phyloP scores from a whole-genome alignment of 2,797 vertebrate species.

The Apogon hyalosoma region DNA sequence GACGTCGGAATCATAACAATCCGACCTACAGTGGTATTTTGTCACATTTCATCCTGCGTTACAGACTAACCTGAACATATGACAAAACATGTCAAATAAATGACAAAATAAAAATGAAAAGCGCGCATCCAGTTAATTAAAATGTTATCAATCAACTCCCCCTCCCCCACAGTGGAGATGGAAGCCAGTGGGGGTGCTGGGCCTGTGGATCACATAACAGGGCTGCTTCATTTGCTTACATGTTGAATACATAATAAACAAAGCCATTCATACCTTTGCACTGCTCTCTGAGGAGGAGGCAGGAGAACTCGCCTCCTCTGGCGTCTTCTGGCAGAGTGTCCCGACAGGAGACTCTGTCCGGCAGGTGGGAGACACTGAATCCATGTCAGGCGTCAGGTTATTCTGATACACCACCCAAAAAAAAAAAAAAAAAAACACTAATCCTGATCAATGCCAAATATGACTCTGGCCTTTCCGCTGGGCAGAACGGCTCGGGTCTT shows the following conservation, averaged over 20 bases:
- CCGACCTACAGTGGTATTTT: background rate
- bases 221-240: slow-evolving; percentile 21
- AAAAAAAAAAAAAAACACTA: background rate
- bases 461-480: slow-evolving; percentile 61
- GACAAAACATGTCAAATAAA: background rate
- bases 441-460: slow-evolving; percentile 56
- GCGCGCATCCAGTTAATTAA: slow-evolving; percentile 55
- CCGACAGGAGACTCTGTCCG: slow-evolving; percentile 89
- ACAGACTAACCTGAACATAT: background rate
- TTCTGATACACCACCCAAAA: slow-evolving; percentile 85
- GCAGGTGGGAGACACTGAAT: slow-evolving; percentile 89
- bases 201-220: slow-evolving; percentile 9
- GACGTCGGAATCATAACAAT: slow-evolving; percentile 74
- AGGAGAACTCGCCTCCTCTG: slow-evolving; percentile 87
- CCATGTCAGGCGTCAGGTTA: slow-evolving; percentile 87
- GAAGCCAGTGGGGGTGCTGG: background rate
- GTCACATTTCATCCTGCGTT: background rate
- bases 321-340: slow-evolving; percentile 87
- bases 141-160: slow-evolving; percentile 54
- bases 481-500: slow-evolving; percentile 56
- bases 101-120: background rate
- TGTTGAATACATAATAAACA: slow-evolving; percentile 39
- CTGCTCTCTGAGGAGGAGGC: slow-evolving; percentile 87
- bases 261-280: slow-evolving; percentile 87
- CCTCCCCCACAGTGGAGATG: slow-evolving; percentile 17